These are phyloP conservation scores for Mormyrops attenuatus DNA, from an alignment of 2,797 vertebrate species.

Conservation along the genomic window DNA sequence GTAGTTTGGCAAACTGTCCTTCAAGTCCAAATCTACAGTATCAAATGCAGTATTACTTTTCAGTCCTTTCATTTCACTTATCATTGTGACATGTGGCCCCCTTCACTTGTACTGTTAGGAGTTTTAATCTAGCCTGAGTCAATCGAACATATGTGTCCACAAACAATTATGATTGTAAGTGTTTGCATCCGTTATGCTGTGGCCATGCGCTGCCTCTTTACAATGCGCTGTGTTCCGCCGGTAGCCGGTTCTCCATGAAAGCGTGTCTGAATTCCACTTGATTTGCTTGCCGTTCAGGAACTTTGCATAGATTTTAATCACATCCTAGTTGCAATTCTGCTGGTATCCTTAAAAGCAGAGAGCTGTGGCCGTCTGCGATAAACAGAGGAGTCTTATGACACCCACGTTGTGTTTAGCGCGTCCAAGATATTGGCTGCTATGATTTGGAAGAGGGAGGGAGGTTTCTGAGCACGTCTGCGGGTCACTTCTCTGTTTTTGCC, in stretches of 20 bases:
- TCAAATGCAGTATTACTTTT: background rate
- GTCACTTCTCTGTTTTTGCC: background rate
- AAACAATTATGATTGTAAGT: background rate
- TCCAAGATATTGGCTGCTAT: background rate
- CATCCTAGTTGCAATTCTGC: background rate
- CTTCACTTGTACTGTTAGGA: background rate
- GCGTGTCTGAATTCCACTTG: background rate
- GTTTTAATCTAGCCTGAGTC: background rate
- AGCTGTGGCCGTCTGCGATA: background rate
- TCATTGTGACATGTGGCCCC: background rate
- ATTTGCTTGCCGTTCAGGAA: background rate
- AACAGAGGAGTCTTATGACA: background rate
- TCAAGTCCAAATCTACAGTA: background rate
- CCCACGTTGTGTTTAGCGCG: background rate
- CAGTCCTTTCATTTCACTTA: background rate
- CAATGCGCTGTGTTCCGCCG: background rate
- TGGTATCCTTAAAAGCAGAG: background rate
- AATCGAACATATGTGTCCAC: background rate
- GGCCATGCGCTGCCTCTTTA: background rate
- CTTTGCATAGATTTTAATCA: background rate
- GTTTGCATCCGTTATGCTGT: background rate
- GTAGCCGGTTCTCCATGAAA: background rate
- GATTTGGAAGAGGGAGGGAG: background rate
- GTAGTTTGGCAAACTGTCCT: background rate
- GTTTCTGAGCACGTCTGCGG: background rate